These are phyloP conservation scores for Peromyscus melanophrys DNA, from an alignment of 2,797 vertebrate species.

Conservation along the genomic window DNA sequence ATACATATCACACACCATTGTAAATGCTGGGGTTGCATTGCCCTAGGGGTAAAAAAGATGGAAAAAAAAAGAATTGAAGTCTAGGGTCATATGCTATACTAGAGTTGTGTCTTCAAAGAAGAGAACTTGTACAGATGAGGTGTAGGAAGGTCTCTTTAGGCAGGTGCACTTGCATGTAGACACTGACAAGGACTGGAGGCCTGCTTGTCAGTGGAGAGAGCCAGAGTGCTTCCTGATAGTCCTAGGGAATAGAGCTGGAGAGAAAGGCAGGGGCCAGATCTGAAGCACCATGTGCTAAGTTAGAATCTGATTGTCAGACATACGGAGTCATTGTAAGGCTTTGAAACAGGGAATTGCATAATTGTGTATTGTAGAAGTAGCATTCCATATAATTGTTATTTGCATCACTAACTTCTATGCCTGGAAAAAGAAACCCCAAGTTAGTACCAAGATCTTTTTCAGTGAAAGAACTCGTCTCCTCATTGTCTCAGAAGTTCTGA, in stretches of 20 bases:
- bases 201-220: neutral
- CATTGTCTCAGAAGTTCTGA: neutral
- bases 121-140: neutral
- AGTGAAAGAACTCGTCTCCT: neutral
- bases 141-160: neutral
- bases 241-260: neutral
- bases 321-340: neutral
- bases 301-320: conserved; percentile 36
- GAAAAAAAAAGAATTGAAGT: neutral
- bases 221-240: neutral
- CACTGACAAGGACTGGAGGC: neutral
- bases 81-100: neutral
- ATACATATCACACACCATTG: too few relatives aligned
- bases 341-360: neutral
- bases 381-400: neutral
- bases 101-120: conserved; percentile 33
- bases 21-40: conserved; percentile 15
- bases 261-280: neutral
- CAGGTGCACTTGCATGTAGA: neutral
- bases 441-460: neutral
- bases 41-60: neutral
- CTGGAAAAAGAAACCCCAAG: neutral
- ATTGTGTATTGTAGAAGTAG: conserved; percentile 33
- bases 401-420: neutral
- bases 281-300: neutral